Evolutionary conservation across 2,797 vertebrate species (phyloP), one percentile per base, ranked within the genome.

Genomic region (Eurystomus glaucurus): DNA sequence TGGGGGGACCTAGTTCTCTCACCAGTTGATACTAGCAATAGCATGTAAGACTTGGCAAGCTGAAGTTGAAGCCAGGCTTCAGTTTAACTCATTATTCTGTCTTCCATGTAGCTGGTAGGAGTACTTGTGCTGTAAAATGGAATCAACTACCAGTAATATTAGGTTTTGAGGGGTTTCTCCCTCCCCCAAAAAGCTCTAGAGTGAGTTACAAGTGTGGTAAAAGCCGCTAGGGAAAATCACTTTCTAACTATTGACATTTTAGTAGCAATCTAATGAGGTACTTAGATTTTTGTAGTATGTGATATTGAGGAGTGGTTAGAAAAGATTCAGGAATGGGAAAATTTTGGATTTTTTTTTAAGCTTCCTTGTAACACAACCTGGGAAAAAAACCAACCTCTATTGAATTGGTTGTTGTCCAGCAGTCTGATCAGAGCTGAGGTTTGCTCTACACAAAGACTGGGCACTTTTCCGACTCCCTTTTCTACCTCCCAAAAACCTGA

Each of bases 211-310:
- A 90, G 33, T 51, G 17, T 23, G 22, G 62, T 88, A 51, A 77
- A 95, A 90, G 23, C 72, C 76, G 70, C 51, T 48, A 37, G 50
- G 35, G 69, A 96, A 93, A 88, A 95, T 77, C 28, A 21, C 45
- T 93, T 94, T 93, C 75, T 88, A 80, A 45, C 48, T 88, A 60
- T 68, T 85, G 94, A 90, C 39, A 68, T 95, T 96, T 90, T 70
- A 83, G 25, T 66, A 83, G 69, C 58, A 55, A 70, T 84, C 61
- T 94, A 76, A 92, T 84, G 60, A 95, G 45, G 5, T 54, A 60
- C 57, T 78, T 93, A 43, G 61, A 29, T 74, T 88, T 95, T 93
- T 69, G 45, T 88, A 19, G 2, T 64, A 45, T 22, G 39, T 64
- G 88, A 5, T 18, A 25, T 57, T 31, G 68, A 80, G 35, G 26